These are phyloP conservation scores for Artibeus jamaicensis DNA, from an alignment of 2,797 vertebrate genomes.

Conservation along the genomic window DNA sequence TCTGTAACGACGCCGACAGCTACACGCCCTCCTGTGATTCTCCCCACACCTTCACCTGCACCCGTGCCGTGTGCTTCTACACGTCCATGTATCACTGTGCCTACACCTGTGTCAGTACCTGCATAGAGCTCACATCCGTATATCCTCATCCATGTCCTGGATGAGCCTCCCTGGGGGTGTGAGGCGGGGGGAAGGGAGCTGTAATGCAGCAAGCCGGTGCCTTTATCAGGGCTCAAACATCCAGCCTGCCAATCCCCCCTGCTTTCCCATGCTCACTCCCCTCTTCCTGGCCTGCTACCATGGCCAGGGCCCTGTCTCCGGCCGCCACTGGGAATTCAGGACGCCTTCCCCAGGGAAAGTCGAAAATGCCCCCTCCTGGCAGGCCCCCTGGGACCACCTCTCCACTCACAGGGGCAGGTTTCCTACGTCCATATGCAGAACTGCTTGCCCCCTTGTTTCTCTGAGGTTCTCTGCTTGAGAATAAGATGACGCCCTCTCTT, in stretches of 20 bases:
- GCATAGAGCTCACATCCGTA: accelerated
- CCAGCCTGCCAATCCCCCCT: accelerated
- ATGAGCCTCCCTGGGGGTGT: accelerated
- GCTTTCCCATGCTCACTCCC: not conserved
- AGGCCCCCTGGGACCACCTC: not conserved
- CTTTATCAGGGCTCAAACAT: no score
- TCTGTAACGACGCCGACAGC: not conserved
- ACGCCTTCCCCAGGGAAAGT: not conserved
- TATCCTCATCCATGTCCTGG: not conserved
- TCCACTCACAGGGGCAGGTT: no score
- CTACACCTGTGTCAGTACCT: accelerated
- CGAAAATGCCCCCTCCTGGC: not conserved
- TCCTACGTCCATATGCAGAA: accelerated
- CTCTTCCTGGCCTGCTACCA: not conserved
- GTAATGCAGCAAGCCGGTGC: not conserved
- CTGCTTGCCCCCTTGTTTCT: not conserved
- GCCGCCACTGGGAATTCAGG: not conserved
- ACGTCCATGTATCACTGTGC: accelerated
- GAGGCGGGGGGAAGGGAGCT: not conserved
- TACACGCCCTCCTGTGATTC: accelerated
- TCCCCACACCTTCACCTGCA: accelerated
- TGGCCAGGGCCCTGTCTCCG: not conserved
- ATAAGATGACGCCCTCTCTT: not conserved
- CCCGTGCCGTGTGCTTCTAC: accelerated
- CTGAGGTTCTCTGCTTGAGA: not conserved